Conservation (phyloP, 1,140 invertebrate species). For the Scaptodrosophila lebanonensis region DNA sequence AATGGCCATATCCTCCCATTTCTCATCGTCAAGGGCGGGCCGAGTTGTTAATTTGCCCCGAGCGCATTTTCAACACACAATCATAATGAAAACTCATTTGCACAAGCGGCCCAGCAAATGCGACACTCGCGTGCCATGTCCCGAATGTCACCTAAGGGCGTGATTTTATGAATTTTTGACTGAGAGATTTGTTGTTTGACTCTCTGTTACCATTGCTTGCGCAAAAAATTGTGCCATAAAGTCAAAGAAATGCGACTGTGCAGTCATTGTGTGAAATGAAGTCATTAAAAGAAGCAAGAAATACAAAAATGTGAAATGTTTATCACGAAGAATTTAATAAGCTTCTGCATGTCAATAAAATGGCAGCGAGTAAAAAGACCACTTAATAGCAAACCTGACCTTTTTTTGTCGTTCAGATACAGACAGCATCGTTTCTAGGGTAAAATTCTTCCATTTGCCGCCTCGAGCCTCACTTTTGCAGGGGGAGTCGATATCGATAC, state of each 20-base stretch:
- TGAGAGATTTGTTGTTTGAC: constrained; percentile 66
- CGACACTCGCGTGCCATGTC: constrained; percentile 49
- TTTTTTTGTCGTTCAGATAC: constrained; percentile 37
- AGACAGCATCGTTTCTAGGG: constrained; percentile 52
- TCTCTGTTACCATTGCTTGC: constrained; percentile 46
- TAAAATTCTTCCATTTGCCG: no score
- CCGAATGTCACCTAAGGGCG: constrained; percentile 65
- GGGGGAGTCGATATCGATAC: no score
- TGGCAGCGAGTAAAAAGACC: constrained; percentile 64
- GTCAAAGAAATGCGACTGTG: constrained; percentile 6
- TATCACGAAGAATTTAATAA: constrained; percentile 64
- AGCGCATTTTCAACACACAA: no score
- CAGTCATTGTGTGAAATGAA: constrained; percentile 39
- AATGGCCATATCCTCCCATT: no score
- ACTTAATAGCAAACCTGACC: constrained; percentile 51
- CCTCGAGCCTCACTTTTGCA: no score
- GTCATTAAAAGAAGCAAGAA: constrained; percentile 40
- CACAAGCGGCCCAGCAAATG: constrained; percentile 17
- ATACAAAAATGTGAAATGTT: constrained; percentile 27
- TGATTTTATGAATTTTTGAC: constrained; percentile 63
- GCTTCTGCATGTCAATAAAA: constrained; percentile 56
- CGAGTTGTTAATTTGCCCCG: no score
- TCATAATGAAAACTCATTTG: constrained; percentile 3
- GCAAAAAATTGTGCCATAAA: constrained; percentile 42
- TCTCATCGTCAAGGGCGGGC: no score